These are phyloP conservation scores for Orchesella flavescens DNA, from an alignment of 2,888 invertebrate species.

Conservation along the genomic window DNA sequence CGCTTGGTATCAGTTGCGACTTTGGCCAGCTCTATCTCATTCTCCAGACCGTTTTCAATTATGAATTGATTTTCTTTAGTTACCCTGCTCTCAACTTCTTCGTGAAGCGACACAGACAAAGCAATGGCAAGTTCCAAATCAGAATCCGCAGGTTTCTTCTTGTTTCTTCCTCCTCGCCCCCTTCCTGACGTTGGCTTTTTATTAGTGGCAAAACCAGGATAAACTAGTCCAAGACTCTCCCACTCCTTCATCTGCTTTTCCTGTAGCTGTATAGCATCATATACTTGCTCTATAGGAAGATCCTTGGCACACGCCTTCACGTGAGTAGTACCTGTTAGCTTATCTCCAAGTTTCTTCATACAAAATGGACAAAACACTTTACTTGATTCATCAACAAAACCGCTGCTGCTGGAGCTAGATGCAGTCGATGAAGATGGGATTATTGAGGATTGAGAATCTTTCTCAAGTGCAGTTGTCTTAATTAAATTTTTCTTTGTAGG, in stretches of 20 bases:
- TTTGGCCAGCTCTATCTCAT: constrained; percentile 35
- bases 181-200: constrained; percentile 8
- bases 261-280: constrained; percentile 59
- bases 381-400: not conserved
- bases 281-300: constrained; percentile 51
- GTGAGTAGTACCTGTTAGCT: constrained; percentile 59
- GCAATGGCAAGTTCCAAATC: constrained; percentile 75
- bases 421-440: too few species aligned
- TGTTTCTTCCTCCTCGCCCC: constrained; percentile 17
- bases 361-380: constrained; percentile 64
- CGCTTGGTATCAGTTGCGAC: not conserved
- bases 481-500: not conserved
- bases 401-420: not conserved
- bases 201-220: constrained; percentile 49
- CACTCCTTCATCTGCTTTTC: constrained; percentile 64
- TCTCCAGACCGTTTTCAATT: constrained; percentile 72
- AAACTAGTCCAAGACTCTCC: constrained; percentile 56
- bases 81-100: constrained; percentile 73
- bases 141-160: constrained; percentile 72
- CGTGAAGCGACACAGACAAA: constrained; percentile 75
- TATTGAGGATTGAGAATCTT: too few species aligned
- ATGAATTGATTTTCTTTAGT: constrained; percentile 73
- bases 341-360: constrained; percentile 57
- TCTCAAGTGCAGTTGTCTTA: constrained; percentile 2
- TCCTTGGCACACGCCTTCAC: constrained; percentile 65